Conservation (phyloP, 2,797 vertebrate species). For the Sebastiscus tertius region DNA sequence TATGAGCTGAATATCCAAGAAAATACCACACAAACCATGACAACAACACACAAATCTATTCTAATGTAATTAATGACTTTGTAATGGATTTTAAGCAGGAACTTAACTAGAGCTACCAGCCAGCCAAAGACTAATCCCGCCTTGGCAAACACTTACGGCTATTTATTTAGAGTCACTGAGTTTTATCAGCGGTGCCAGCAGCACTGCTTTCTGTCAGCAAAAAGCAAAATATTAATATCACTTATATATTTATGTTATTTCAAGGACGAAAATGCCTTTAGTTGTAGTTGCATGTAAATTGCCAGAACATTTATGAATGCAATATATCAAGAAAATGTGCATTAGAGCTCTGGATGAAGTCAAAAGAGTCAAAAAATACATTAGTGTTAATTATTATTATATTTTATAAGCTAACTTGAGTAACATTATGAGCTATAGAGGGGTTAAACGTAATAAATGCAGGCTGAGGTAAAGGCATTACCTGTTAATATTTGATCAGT, state of each 20-base stretch:
- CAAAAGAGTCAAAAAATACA: neutral
- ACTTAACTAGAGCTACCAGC: slow-evolving; percentile 48
- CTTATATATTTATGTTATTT: neutral
- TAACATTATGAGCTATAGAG: neutral
- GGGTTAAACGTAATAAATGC: neutral
- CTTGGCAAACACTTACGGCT: slow-evolving; percentile 24
- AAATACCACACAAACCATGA: slow-evolving; percentile 2
- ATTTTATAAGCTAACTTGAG: neutral
- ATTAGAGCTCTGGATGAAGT: neutral
- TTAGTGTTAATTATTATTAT: neutral
- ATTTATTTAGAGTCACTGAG: slow-evolving; percentile 46
- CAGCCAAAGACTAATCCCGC: slow-evolving; percentile 53
- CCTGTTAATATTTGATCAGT: neutral
- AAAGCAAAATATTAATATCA: neutral
- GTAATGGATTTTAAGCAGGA: slow-evolving; percentile 61
- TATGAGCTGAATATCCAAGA: neutral
- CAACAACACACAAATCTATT: slow-evolving; percentile 31
- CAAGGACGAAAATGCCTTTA: neutral
- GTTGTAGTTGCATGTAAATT: neutral
- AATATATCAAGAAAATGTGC: neutral
- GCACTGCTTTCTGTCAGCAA: neutral
- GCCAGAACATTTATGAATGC: neutral
- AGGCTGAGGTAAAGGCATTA: neutral
- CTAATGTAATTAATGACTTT: slow-evolving; percentile 45
- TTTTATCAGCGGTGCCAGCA: slow-evolving; percentile 5